Base-by-base conservation (phyloP, 2,113 vertebrate genomes). In the Lonchura striata region DNA sequence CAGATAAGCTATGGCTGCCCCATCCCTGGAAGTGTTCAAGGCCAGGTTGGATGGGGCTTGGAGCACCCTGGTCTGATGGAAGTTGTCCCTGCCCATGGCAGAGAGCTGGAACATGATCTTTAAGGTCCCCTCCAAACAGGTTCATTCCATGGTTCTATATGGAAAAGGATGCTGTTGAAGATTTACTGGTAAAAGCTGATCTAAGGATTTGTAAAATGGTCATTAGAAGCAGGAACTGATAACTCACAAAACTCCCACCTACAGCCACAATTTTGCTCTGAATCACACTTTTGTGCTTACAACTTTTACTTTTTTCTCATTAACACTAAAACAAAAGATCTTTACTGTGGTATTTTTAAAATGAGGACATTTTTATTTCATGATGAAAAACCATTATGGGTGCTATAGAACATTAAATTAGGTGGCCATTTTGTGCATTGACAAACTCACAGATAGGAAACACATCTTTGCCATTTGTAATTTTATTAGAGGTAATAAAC, bases 401-500 rank as follows among this genome's bases (percentile, higher is more conserved):
- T 72, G 28, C 11, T 33, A 17, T 15, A 71, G 24, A 89, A 79
- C 74, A 64, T 52, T 88, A 77, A 86, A 78, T 86, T 50, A 72
- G 44, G 57, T 31, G 68, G 7, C 23, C 53, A 37, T 82, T 80
- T 85, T 92, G 7, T 65, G 31, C 6, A 2, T 49, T 82, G 66
- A 86, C 41, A 89, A 65, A 41, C 13, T 79, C 14, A 16, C 27
- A 72, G 61, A 65, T 17, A 85, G 23, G 31, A 91, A 94, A 71
- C 30, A 72, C 10, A 49, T 79, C 69, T 91, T 78, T 83, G 25
- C 30, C 39, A 53, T 54, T 76, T 88, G 24, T 79, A 52, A 75
- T 88, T 84, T 91, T 84, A 72, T 88, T 91, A 47, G 24, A 41
- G 8, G 9, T 39, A 84, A 37, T 82, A 92, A 95, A 84, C 41